Evolutionary conservation across 2,797 vertebrate genomes (phyloP), one percentile per base, ranked within the genome.

Genomic region (Lepus oiostolus): DNA sequence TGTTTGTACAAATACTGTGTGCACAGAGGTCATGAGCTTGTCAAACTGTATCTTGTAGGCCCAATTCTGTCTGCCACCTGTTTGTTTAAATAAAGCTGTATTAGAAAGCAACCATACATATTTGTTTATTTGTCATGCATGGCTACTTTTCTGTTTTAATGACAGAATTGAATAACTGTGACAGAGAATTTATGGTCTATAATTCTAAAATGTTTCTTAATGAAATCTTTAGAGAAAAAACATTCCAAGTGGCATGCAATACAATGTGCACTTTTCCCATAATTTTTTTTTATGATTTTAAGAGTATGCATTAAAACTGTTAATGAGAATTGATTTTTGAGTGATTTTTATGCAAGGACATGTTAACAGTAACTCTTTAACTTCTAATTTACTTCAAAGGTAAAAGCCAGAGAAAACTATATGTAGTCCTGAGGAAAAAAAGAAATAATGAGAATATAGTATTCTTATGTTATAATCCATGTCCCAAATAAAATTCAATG

Each of bases 301-400:
- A 62, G 82, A 81, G 17, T 71, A 79, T 82, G 8, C 22, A 50
- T 87, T 68, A 68, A 13, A 81, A 50, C 67, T 16, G 84, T 2
- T 52, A 87, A 87, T 86, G 38, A 7, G 4, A 90, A 85, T 67
- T 86, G 38, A 85, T 28, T 71, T 86, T 90, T 24, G 7, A 58
- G 21, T 85, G 7, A 60, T 90, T 93, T 47, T 93, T 80, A 77
- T 86, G 80, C 17, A 68, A 92, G n/a, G 54, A 0, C 1, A 21
- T 85, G 10, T 67, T 88, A 38, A 28, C 81, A 26, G 1, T 60
- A 70, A 89, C 16, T 76, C 86, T 5, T 38, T 54, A 47, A 84
- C 11, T 50, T 93, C 16, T 87, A 75, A 71, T 68, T 85, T 85
- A 32, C 62, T 95, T 91, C 52, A 94, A 83, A 97, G 16, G 6